Conservation (phyloP, 2,888 invertebrate genomes). For the Gymnosoma rotundatum region DNA sequence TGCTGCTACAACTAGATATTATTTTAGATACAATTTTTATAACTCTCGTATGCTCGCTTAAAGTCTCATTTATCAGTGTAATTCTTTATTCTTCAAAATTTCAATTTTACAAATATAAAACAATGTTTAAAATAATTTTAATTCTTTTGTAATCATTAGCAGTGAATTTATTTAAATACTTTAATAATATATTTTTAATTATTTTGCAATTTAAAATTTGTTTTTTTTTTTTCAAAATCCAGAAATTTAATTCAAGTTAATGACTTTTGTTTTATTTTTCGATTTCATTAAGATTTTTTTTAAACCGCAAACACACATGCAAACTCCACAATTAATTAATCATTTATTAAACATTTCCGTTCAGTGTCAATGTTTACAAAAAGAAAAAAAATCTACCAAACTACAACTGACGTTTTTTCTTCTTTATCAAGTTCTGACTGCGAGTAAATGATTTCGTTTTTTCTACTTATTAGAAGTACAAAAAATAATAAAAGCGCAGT, state of each 20-base stretch:
- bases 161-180: too few relatives aligned
- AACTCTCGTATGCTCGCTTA: too few relatives aligned
- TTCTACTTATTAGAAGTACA: slow-evolving; percentile 9
- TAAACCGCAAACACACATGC: slow-evolving; percentile 55
- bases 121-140: too few relatives aligned
- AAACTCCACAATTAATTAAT: slow-evolving; percentile 74
- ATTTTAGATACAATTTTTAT: too few relatives aligned
- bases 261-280: slow-evolving; percentile 43
- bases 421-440: slow-evolving; percentile 42
- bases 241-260: slow-evolving; percentile 32
- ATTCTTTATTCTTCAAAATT: too few relatives aligned
- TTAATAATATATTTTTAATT: too few relatives aligned
- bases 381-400: slow-evolving; percentile 16
- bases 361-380: slow-evolving; percentile 80
- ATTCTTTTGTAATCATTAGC: too few relatives aligned
- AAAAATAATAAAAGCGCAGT: slow-evolving; percentile 31
- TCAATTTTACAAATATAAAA: too few relatives aligned
- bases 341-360: slow-evolving; percentile 81
- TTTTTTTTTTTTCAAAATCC: slow-evolving; percentile 17
- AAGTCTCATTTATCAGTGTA: too few relatives aligned
- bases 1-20: too few relatives aligned
- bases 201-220: too few relatives aligned
- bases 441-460: slow-evolving; percentile 44
- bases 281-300: slow-evolving; percentile 37
- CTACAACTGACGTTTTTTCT: slow-evolving; percentile 27